Evolutionary conservation across 1,140 invertebrate species (phyloP).

Genomic region (Meloidogyne hapla): DNA sequence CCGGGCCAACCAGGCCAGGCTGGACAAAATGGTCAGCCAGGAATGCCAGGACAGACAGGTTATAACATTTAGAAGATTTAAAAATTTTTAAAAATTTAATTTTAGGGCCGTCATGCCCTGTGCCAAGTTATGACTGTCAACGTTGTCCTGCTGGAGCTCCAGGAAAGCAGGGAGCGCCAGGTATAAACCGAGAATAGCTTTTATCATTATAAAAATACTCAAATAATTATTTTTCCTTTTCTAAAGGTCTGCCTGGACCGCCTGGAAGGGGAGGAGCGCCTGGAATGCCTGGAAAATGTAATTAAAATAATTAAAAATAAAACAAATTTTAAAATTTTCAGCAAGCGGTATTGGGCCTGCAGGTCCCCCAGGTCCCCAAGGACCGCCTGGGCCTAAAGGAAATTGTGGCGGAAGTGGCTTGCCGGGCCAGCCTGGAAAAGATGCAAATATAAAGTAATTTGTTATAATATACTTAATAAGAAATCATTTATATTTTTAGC

Average conservation of each 20-base stretch:
- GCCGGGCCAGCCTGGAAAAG: constrained; percentile 29
- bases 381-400: constrained; percentile 11
- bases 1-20: constrained; percentile 20
- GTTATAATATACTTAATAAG: neutral
- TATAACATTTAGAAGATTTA: too few species aligned
- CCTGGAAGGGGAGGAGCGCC: constrained; percentile 5
- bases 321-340: too few species aligned
- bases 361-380: neutral
- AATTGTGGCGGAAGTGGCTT: constrained; percentile 23
- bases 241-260: constrained; percentile 29
- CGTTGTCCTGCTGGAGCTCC: constrained; percentile 30
- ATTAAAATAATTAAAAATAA: too few species aligned
- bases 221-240: neutral
- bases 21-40: constrained; percentile 1
- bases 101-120: constrained; percentile 3
- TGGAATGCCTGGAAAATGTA: constrained; percentile 14
- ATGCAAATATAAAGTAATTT: constrained; percentile 12
- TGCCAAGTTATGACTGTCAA: constrained; percentile 5
- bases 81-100: neutral
- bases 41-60: constrained; percentile 22
- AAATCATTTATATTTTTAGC: constrained; percentile 14
- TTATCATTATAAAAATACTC: constrained; percentile 16
- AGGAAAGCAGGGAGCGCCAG: constrained; percentile 15
- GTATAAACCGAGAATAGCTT: constrained; percentile 10
- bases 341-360: too few species aligned